Evolutionary conservation across 2,888 invertebrate genomes (phyloP), one percentile per base, ranked within the genome.

Genomic region (Brachyptera risi): DNA sequence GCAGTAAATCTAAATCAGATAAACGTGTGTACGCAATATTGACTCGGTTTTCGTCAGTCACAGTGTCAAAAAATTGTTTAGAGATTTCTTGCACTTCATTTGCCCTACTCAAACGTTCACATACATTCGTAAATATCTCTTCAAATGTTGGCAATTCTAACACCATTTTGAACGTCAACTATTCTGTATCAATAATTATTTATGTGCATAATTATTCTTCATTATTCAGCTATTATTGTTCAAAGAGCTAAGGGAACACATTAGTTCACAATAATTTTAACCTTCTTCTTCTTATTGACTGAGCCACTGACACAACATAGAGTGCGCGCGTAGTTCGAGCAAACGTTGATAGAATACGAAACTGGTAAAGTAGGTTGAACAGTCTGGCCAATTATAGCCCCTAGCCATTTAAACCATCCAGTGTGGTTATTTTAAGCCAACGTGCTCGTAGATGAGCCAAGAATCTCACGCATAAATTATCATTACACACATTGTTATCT

Each of bases 81-180:
- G 54, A 54, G 19, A 54, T 54, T 13, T 54, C 54, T 19, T 37
- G 54, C 2, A 54, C 54, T 37, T 54, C 19, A 19, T 31, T 35
- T 35, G 23, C 24, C 1, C 13, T 38, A 37, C 11, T 13, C 17
- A 54, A 23, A 13, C 35, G 37, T 9, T 17, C 35, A 21, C 54
- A 54, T 7, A 54, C 15, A 4, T 19, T 21, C 2, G 19, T 54
- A 21, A 54, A 54, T 35, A 54, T 15, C 19, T 54, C 7, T 15
- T 54, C 54, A 37, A 37, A 54, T 11, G 31, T 54, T 37, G 35
- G 54, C 42, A 13, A 19, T 17, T 42, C 19, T 42, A 21, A 19
- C 42, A 15, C 47, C 24, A 19, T 31, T 31, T 31, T 31, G 11
- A 31, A 31, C 31, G 5, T 31, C 31, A 7, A 31, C n/a, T n/a